Percentiles rank a stretch among this genome's conserved stretches.
phyloP scores from a whole-genome alignment of 2,797 vertebrate genomes.

The Acanthurus lineatus region DNA sequence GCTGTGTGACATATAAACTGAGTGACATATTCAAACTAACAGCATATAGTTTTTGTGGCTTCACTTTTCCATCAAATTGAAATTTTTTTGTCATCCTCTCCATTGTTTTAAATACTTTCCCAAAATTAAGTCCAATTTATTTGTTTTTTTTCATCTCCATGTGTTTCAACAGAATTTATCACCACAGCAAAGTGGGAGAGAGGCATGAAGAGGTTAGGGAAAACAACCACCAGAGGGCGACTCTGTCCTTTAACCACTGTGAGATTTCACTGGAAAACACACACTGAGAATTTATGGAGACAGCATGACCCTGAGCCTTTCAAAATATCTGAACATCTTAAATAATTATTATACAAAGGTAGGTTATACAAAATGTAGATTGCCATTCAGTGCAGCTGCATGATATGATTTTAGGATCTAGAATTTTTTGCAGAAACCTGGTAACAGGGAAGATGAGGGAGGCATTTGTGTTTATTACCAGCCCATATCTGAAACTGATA shows the following conservation, averaged over 20 bases:
- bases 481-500: no score
- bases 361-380: no score
- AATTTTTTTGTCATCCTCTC: background rate
- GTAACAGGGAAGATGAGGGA: no score
- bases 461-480: no score
- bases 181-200: background rate
- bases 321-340: no score
- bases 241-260: background rate
- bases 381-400: background rate
- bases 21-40: background rate
- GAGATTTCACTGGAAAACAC: background rate
- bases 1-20: background rate
- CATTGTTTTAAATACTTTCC: background rate
- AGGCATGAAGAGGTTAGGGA: background rate
- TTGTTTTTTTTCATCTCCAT: background rate
- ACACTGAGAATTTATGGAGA: background rate
- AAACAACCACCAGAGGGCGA: slow-evolving; percentile 32
- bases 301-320: background rate
- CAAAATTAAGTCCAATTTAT: background rate
- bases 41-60: background rate
- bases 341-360: no score
- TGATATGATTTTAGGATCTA: no score
- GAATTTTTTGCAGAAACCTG: no score
- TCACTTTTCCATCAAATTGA: background rate
- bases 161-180: background rate